Base-by-base conservation (phyloP, 2,888 invertebrate genomes). In the Cryptophagus acutangulus region DNA sequence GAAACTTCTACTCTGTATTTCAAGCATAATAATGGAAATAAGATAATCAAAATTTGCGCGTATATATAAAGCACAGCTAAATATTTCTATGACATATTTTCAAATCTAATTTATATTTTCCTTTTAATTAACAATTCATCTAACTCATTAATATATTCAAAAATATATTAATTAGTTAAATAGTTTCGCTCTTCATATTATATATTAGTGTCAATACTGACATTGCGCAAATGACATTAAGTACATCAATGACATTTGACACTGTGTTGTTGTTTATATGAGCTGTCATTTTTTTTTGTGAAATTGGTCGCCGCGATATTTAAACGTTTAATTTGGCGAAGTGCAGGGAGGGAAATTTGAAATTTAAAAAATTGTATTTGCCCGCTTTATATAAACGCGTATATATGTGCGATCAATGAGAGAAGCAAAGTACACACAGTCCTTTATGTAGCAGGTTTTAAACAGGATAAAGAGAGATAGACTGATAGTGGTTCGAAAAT, bases 1-100 rank as follows among this genome's bases (percentile, higher is more conserved):
- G 68, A 70, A 70, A 70, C 68, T 70, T 70, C 68, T 67, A 70
- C 68, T 67, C 67, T 69, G 70, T 68, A 68, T 69, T 69, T 69
- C 67, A 62, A 67, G 68, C 70, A 66, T 70, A 69, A 69, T 69
- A 69, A 70, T 69, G 67, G 67, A 67, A 70, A 70, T 69, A 69
- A 70, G 67, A 69, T 69, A 67, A 70, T 70, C 68, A 67, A 67
- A 69, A 69, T 67, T 68, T 63, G 65, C 61, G 62, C 61, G 56
- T 62, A 50, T 52, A 57, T 57, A 57, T 12, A 31, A 54, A 50
- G 43, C 51, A 51, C 45, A 45, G 48, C 43, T 42, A 46, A 52
- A 48, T 39, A 50, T 45, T 38, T 40, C 41, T 24, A n/a, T 31
- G 38, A 46, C 40, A 38, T 36, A 37, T 41, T 44, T 44, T 30